Evolutionary conservation across 2,888 invertebrate genomes (phyloP).

Genomic region (Tupiocoris notatus): DNA sequence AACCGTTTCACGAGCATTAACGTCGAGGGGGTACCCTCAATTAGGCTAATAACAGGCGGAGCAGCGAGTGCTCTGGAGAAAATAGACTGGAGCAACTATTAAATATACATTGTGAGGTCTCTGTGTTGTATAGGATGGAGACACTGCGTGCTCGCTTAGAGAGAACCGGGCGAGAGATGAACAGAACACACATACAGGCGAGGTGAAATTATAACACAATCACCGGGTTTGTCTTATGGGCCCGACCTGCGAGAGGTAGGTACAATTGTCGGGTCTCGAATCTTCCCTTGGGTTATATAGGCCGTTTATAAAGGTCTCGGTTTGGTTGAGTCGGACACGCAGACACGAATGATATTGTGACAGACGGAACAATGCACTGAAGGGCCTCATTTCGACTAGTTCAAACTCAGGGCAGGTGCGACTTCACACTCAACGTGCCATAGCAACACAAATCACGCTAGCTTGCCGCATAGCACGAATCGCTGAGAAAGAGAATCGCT

Average conservation of each 20-base stretch:
- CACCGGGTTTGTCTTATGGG: slow-evolving; percentile 16
- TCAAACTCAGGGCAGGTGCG: not conserved
- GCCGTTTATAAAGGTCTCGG: not conserved
- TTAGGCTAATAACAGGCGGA: slow-evolving; percentile 32
- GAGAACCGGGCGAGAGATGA: too few relatives aligned
- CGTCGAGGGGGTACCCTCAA: slow-evolving; percentile 28
- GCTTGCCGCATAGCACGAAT: too few relatives aligned
- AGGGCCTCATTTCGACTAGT: not conserved
- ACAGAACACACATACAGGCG: not conserved
- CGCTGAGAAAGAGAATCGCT: too few relatives aligned
- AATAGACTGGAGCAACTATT: slow-evolving; percentile 21
- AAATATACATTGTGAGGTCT: slow-evolving; percentile 24
- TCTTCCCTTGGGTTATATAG: not conserved
- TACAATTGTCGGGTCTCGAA: not conserved
- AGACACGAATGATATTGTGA: not conserved
- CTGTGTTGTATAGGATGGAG: not conserved
- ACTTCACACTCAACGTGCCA: not conserved
- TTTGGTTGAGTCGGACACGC: not conserved
- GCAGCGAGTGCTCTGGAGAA: slow-evolving; percentile 12
- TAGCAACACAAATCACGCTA: too few relatives aligned
- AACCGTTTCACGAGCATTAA: slow-evolving; percentile 36
- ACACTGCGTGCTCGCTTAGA: too few relatives aligned
- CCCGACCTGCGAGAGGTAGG: not conserved
- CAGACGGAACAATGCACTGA: not conserved
- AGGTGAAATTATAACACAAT: slow-evolving; percentile 35